Conservation (phyloP, 2,888 invertebrate genomes). For the Cryptus armator region DNA sequence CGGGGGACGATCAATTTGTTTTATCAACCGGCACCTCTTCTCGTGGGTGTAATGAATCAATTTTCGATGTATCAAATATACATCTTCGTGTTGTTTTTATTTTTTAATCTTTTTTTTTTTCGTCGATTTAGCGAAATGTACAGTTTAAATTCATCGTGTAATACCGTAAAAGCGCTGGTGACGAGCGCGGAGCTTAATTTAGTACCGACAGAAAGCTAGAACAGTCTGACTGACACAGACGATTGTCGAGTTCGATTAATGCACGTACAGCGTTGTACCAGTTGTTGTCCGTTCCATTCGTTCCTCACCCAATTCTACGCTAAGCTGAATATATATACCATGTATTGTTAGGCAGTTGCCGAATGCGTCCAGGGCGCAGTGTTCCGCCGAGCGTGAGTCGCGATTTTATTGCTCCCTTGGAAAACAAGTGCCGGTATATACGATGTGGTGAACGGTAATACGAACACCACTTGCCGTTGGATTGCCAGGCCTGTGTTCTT, state of each 20-base stretch:
- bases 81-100: slow-evolving; percentile 29
- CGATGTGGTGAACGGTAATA: slow-evolving; percentile 65
- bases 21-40: slow-evolving; percentile 71
- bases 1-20: slow-evolving; percentile 71
- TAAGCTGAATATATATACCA: not conserved
- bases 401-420: slow-evolving; percentile 69
- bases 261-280: slow-evolving; percentile 27
- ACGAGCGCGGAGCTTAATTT: slow-evolving; percentile 18
- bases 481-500: slow-evolving; percentile 26
- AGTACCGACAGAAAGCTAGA: slow-evolving; percentile 6
- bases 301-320: slow-evolving; percentile 40
- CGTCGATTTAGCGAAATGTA: not conserved
- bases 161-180: not conserved
- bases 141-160: not conserved
- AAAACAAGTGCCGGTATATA: slow-evolving; percentile 69
- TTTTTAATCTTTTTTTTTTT: slow-evolving; percentile 8
- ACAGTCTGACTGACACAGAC: slow-evolving; percentile 34
- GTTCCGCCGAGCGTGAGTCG: slow-evolving; percentile 55
- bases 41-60: slow-evolving; percentile 72
- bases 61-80: slow-evolving; percentile 57
- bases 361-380: slow-evolving; percentile 40
- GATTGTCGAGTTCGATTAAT: slow-evolving; percentile 44
- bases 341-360: slow-evolving; percentile 2
- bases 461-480: slow-evolving; percentile 57
- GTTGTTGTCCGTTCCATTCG: slow-evolving; percentile 46